Base-by-base conservation (phyloP, 1,140 invertebrate species). In the Anastrepha ludens region DNA sequence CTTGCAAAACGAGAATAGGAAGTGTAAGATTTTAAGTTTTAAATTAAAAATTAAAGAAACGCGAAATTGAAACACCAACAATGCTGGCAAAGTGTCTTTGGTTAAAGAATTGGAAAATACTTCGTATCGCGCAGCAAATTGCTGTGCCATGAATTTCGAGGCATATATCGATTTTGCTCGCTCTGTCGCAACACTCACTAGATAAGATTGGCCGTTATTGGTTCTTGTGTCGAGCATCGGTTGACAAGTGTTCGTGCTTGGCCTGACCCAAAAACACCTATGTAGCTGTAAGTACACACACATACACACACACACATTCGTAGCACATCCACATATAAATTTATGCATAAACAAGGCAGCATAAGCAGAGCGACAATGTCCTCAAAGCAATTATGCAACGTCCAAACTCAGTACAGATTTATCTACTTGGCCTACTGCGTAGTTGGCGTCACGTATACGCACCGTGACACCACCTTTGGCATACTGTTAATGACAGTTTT, bases 401-500 rank as follows among this genome's bases (percentile, higher is more conserved):
- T 81, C 9, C 64, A 29, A 20, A 67, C 29, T 9, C 29, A 29
- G 3, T 39, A 29, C 64, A 67, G 7, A 62, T 62, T 17, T n/a
- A 62, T 62, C 74, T 55, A 81, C 74, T 55, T 81, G 47, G 3
- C 2, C n/a, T 55, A n/a, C n/a, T 74, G 70, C 2, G 44, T 41
- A 15, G 4, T 13, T 47, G n/a, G 2, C 74, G 20, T 81, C 47
- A 81, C 50, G 74, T 58, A 81, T 55, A 81, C 74, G 44, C 47
- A 81, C 74, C 47, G 74, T 81, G n/a, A 47, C n/a, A 81, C 74
- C 74, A 55, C 41, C 74, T 55, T 55, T 81, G 74, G 47, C 74
- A 58, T 41, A 47, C 74, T 81, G 44, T 81, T 81, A 81, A 81
- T 81, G 74, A 81, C 74, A 81, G 74, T 81, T 81, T 81, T 81